Conservation (phyloP, 2,797 vertebrate genomes). For the Ceryle rudis region DNA sequence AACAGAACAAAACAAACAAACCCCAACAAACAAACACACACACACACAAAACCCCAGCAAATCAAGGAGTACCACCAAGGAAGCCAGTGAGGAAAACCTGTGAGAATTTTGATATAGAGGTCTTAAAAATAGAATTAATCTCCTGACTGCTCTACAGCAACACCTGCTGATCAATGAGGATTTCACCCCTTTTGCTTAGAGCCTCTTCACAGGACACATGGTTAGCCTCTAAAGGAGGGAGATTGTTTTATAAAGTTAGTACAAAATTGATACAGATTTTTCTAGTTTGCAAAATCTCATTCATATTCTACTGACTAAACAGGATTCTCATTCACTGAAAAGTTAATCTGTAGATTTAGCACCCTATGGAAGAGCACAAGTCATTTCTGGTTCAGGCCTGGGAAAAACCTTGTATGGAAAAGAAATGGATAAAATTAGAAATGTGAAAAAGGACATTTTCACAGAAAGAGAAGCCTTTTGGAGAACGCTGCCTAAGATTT, state of each 20-base stretch:
- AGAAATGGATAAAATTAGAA: constrained; percentile 39
- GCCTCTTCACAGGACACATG: not conserved
- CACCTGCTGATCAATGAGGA: constrained; percentile 43
- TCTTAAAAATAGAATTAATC: not conserved
- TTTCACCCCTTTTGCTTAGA: constrained; percentile 1
- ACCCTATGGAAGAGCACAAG: constrained; percentile 4
- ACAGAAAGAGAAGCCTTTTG: constrained; percentile 29
- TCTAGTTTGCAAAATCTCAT: not conserved
- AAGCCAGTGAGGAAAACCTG: not conserved
- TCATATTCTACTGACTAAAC: not conserved
- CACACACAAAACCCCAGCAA: not conserved
- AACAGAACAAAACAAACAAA: not conserved
- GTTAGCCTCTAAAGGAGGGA: not conserved
- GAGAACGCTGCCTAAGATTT: constrained; percentile 51
- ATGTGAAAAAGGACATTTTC: constrained; percentile 12
- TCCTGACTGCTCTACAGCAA: constrained; percentile 56
- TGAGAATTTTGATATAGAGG: not conserved
- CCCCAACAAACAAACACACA: not conserved
- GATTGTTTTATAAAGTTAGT: not conserved
- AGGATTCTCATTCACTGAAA: not conserved
- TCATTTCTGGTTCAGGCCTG: not conserved
- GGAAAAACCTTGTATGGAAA: constrained; percentile 31
- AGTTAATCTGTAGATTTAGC: not conserved
- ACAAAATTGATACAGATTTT: not conserved
- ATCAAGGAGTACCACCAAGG: not conserved